Evolutionary conservation across 2,797 vertebrate genomes (phyloP).

Genomic region (Coreius guichenoti): DNA sequence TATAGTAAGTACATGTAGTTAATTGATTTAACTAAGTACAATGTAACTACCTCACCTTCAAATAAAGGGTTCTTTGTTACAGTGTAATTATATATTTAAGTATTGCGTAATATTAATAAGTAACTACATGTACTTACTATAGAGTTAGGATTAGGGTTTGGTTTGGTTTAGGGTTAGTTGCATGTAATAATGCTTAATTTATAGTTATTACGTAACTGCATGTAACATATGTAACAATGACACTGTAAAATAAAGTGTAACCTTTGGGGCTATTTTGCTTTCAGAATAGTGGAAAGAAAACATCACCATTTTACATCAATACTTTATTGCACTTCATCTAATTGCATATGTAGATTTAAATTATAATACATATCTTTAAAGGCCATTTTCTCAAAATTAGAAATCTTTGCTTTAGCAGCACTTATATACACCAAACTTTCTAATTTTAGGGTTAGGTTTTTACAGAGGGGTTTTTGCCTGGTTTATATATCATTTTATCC

Average conservation of each 20-base stretch:
- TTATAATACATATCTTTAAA: background rate
- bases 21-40: no score
- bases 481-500: background rate
- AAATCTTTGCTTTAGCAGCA: background rate
- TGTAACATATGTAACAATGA: no score
- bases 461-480: background rate
- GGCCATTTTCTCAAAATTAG: background rate
- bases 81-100: no score
- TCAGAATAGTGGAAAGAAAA: background rate
- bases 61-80: no score
- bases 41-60: no score
- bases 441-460: background rate
- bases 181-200: no score
- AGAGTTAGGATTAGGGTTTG: no score
- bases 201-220: no score
- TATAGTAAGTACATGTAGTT: background rate
- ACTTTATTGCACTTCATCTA: background rate
- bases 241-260: no score
- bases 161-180: no score
- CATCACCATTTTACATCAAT: background rate
- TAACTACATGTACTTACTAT: no score
- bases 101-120: no score
- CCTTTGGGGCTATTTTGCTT: background rate
- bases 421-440: background rate
- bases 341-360: background rate